phyloP scores from a whole-genome alignment of 2,888 invertebrate species.

The Synanthedon vespiformis region DNA sequence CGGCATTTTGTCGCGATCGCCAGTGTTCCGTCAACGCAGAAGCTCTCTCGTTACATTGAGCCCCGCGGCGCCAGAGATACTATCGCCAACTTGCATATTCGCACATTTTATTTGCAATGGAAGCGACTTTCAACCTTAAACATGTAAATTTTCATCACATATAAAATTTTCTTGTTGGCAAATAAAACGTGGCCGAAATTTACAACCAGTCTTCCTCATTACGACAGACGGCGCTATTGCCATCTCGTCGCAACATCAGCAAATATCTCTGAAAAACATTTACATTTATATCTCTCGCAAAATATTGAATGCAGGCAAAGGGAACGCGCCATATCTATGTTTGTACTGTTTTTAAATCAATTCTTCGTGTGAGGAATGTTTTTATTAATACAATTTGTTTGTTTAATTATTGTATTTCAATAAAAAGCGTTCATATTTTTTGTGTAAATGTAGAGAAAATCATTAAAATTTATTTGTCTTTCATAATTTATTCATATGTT shows the following conservation, averaged over 20 bases:
- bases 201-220: constrained; percentile 51
- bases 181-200: constrained; percentile 19
- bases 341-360: constrained; percentile 29
- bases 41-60: constrained; percentile 50
- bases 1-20: constrained; percentile 35
- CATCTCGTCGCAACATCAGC: constrained; percentile 46
- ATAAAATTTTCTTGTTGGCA: constrained; percentile 8
- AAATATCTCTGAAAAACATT: constrained; percentile 56
- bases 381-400: neutral
- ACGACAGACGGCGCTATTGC: constrained; percentile 55
- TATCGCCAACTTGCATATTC: constrained; percentile 32
- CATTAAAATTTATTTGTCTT: too few relatives aligned
- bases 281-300: constrained; percentile 35
- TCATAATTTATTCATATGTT: too few relatives aligned
- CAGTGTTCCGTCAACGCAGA: constrained; percentile 35
- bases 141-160: constrained; percentile 7
- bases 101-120: constrained; percentile 18
- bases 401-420: too few relatives aligned
- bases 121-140: constrained; percentile 36
- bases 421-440: too few relatives aligned
- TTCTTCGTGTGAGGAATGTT: constrained; percentile 14
- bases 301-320: constrained; percentile 25
- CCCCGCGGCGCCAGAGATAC: constrained; percentile 45
- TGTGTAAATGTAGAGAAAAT: too few relatives aligned
- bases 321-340: constrained; percentile 19